Base-by-base conservation (phyloP, 2,797 vertebrate species). In the Rhincodon typus region DNA sequence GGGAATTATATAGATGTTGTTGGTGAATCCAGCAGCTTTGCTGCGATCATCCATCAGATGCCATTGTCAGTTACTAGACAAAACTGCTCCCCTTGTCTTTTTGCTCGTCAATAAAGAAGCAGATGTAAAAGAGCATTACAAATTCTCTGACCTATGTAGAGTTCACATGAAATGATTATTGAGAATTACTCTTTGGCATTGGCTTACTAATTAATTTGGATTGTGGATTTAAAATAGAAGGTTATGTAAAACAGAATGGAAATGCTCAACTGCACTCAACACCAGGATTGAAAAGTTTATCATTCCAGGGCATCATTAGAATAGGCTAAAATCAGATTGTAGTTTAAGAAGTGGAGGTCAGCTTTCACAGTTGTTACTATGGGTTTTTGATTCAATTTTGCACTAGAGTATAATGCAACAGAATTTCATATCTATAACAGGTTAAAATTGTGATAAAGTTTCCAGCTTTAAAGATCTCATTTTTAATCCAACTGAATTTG, bases 61-160 rank as follows among this genome's bases (percentile, higher is more conserved):
- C 97, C 0, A n/a, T 97, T 98, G 98, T 97, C 98, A 97, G 97
- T 98, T 97, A 97, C 96, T 96, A 97, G 96, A 97, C 97, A 96
- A 97, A 97, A 97, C 97, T 96, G 97, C 97, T 97, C 97, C 96
- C 96, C 97, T 96, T 96, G 96, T 96, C 96, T 96, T 95, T 96
- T 77, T 94, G 96, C 96, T 96, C 96, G 96, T 77, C 96, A n/a
- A 96, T 97, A 96, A 95, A 96, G 96, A 97, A 88, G 96, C 96
- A 97, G 46, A 62, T 1, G 17, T 90, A 62, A 90, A 62, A 17
- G 17, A 62, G 13, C 27, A n/a, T 90, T 34, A 17, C 62, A 62
- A 15, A 34, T n/a, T 53, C 34, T 90, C 15, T 7, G 1, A 17
- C 6, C 23, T 13, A 50, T 57, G 46, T 87, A 12, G 46, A 87